These are phyloP conservation scores for Drosophila neoperkinsi DNA, from an alignment of 2,888 invertebrate species.

Conservation along the genomic window DNA sequence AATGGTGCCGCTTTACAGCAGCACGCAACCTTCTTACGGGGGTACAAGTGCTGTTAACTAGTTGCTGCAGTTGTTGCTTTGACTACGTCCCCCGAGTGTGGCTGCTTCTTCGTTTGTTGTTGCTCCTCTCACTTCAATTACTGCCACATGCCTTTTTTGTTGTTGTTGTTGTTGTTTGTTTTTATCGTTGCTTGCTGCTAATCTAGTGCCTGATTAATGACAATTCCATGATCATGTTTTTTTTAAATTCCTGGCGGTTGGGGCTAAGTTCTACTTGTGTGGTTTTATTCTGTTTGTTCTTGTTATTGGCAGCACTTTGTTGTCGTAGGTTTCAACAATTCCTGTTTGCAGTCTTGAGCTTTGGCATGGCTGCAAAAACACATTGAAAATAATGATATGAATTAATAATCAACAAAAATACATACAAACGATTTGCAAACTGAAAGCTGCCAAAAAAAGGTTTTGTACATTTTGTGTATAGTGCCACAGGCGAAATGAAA, in stretches of 20 bases:
- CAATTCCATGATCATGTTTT: slow-evolving; percentile 69
- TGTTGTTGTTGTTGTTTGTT: slow-evolving; percentile 23
- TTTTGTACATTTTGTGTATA: slow-evolving; percentile 30
- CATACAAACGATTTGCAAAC: slow-evolving; percentile 53
- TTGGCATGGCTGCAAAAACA: slow-evolving; percentile 66
- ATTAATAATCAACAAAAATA: slow-evolving; percentile 44
- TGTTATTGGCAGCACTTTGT: slow-evolving; percentile 64
- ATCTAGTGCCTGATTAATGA: slow-evolving; percentile 50
- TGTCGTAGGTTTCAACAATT: slow-evolving; percentile 68
- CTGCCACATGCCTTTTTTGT: slow-evolving; percentile 57
- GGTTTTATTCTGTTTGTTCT: slow-evolving; percentile 29
- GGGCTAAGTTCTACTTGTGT: slow-evolving; percentile 12
- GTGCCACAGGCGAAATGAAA: slow-evolving; percentile 51
- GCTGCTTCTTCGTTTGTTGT: slow-evolving; percentile 35
- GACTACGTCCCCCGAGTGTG: slow-evolving; percentile 29
- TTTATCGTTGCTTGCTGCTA: slow-evolving; percentile 16
- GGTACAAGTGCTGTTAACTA: slow-evolving; percentile 29
- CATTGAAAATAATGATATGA: slow-evolving; percentile 45
- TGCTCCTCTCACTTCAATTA: slow-evolving; percentile 23
- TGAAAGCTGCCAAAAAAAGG: slow-evolving; percentile 46
- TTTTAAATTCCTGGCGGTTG: slow-evolving; percentile 42
- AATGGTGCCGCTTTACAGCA: slow-evolving; percentile 81
- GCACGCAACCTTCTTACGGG: slow-evolving; percentile 68
- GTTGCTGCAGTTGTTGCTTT: slow-evolving; percentile 22
- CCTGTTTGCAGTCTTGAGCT: slow-evolving; percentile 74